Evolutionary conservation across 2,797 vertebrate species (phyloP), one percentile per base, ranked within the genome.

Genomic region (Alosa sapidissima): DNA sequence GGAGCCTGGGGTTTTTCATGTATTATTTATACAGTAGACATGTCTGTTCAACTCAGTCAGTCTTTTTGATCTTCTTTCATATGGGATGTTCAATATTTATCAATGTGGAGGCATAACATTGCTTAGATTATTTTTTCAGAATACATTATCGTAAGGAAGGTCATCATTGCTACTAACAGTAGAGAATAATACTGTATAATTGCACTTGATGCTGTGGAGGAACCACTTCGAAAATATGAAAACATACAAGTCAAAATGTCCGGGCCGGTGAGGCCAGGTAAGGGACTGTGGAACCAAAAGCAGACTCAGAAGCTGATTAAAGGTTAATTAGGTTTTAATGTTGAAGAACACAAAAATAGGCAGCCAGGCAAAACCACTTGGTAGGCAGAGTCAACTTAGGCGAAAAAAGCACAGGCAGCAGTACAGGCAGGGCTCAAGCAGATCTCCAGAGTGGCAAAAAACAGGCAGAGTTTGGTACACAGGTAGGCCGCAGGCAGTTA

Each of bases 1-100:
- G 91, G 86, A 93, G 92, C 93, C 91, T 81, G 90, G 88, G 91
- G 92, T 91, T 91, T 83, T 88, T 93, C 88, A 94, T 94, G 92
- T 93, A 92, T 95, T 93, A 95, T 95, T 93, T 88, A 95, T 94
- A 87, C 36, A 0, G 45, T 85, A 91, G 91, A 93, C 91, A 92
- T 92, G 93, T 91, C 89, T 81, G 89, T 89, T 93, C 88, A 82
- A 93, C 92, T 93, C 89, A 87, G 90, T 91, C 90, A 88, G 90
- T 87, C 89, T 93, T 94, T 94, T 94, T 95, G 93, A 94, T 94
- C 93, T 93, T 92, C 92, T 95, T 94, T 93, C 93, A 93, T 94
- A 85, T 93, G 90, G 88, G 90, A 93, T 93, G 92, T 94, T 94
- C 91, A 94, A 94, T 94, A 94, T 95, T 94, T 94, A 93, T 94